Base-by-base conservation (phyloP, 2,797 vertebrate genomes). In the Harpagifer antarcticus region DNA sequence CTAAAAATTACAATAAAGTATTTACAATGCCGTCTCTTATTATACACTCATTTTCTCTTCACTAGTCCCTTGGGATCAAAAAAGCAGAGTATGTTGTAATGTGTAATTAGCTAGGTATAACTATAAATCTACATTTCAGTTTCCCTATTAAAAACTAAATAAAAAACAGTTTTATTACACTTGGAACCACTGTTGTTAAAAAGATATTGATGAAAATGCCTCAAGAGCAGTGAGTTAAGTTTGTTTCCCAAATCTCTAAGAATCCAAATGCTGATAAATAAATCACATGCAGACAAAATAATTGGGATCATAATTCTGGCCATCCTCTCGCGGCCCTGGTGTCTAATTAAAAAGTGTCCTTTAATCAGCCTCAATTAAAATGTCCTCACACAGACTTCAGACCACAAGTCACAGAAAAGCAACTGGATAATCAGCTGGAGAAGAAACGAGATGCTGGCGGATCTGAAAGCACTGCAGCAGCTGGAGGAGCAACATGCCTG, bases 321-420 rank as follows among this genome's bases (percentile, higher is more conserved):
- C 3, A 48, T 69, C 43, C 15, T 49, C 74, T 68, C 19, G 5
- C 60, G 0, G 45, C 23, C 48, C 19, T 40, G 66, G 44, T 49
- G 3, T 67, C 60, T 73, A 76, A 85, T 87, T 85, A 68, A 87
- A 81, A 81, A 5, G 50, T 59, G 69, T 74, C 70, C 59, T 76
- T 75, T 76, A 76, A 86, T 81, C 66, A 60, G 66, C 40, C 13
- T 0, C 69, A 70, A 88, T 85, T 83, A 81, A 83, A 86, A 79
- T 13, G 57, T 77, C 42, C 65, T 54, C 52, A 12, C 58, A 19
- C 61, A 73, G 68, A 44, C 23, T 68, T 42, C 47, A 63, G 59
- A 48, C 67, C 63, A 64, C 44, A 9, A 68, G 59, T 64, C 63
- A 50, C 42, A 69, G n/a, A 59, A 3, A 53, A 61, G 45, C 17